Conservation (phyloP, 2,797 vertebrate genomes). For the Parauchenoglanis punctatus region DNA sequence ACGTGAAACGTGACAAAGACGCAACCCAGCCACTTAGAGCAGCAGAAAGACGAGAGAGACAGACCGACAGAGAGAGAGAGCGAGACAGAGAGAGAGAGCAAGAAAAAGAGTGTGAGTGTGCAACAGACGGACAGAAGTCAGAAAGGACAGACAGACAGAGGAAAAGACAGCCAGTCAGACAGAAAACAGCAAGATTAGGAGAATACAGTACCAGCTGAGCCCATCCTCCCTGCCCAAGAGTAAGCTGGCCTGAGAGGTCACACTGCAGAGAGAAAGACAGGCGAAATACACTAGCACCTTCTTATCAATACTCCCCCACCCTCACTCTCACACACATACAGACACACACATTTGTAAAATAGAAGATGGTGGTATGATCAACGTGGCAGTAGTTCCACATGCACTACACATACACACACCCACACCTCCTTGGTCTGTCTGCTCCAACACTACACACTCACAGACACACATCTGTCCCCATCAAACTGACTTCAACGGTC, state of each 20-base stretch:
- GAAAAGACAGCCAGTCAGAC: conserved; percentile 28
- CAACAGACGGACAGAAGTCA: conserved; percentile 1
- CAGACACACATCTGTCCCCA: neutral
- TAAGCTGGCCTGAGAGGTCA: conserved; percentile 83
- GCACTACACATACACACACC: neutral
- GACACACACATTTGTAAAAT: neutral
- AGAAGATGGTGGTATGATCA: conserved; percentile 2
- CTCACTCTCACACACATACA: conserved; percentile 4
- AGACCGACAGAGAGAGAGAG: neutral
- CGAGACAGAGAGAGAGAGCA: neutral
- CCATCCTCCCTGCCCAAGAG: conserved; percentile 85
- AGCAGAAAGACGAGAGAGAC: neutral
- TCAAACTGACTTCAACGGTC: neutral
- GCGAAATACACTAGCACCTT: conserved; percentile 50
- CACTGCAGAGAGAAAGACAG: conserved; percentile 70
- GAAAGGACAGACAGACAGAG: conserved; percentile 48
- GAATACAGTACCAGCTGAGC: conserved; percentile 84
- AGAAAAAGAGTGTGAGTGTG: neutral
- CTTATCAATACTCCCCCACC: conserved; percentile 26
- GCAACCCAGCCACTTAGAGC: conserved; percentile 16
- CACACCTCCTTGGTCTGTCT: neutral
- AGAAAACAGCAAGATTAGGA: conserved; percentile 35
- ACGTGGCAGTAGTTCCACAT: conserved; percentile 23
- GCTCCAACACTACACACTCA: neutral
- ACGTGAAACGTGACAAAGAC: conserved; percentile 18